Conservation (phyloP, 2,113 vertebrate species). For the Phrynosoma platyrhinos region DNA sequence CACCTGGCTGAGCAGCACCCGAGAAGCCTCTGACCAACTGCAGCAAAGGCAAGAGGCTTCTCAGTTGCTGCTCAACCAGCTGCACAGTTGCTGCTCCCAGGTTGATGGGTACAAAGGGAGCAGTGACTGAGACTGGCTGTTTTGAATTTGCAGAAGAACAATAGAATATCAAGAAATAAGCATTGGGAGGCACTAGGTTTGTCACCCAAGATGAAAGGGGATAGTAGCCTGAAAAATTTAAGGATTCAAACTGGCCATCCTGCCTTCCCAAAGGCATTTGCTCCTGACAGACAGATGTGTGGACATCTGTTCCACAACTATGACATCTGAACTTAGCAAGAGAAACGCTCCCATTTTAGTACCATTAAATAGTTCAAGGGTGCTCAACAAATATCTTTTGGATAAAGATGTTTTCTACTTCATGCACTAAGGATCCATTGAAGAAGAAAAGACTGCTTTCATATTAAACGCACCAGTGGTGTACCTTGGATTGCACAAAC, state of each 20-base stretch:
- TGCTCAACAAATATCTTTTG: not conserved
- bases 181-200: too few species aligned
- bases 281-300: not conserved
- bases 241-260: not conserved
- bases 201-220: too few species aligned
- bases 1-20: too few species aligned
- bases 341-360: not conserved
- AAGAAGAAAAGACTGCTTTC: not conserved
- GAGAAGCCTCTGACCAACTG: too few species aligned
- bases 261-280: not conserved
- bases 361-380: not conserved
- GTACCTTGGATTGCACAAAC: not conserved
- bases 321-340: not conserved
- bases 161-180: too few species aligned
- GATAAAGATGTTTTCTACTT: conserved; percentile 5
- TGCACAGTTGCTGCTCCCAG: too few species aligned
- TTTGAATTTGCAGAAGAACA: too few species aligned
- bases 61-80: too few species aligned
- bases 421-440: not conserved
- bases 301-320: not conserved
- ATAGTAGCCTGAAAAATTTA: too few species aligned
- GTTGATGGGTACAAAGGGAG: too few species aligned
- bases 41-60: too few species aligned
- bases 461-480: not conserved
- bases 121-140: too few species aligned